Evolutionary conservation across 1,140 invertebrate species (phyloP), one percentile per base, ranked within the genome.

Genomic region (Drosophila sproati): DNA sequence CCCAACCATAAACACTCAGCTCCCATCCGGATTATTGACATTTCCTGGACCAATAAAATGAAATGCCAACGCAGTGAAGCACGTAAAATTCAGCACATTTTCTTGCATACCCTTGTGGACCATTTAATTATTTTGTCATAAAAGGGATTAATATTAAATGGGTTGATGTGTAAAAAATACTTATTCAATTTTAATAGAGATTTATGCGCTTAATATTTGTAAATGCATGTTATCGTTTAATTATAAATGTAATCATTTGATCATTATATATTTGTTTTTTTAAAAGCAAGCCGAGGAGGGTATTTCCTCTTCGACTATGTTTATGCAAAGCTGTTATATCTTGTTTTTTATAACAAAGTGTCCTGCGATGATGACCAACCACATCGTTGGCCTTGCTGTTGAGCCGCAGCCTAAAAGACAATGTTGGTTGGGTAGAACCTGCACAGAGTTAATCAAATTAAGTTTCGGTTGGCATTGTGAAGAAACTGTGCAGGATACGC

Each of bases 361-460:
- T 68, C 61, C 78, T 61, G 34, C 62, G 61, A 76, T 82, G 76
- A 82, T 73, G 79, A 47, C 45, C 62, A 56, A 73, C 83, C 83
- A 82, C 79, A 87, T 87, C 83, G 66, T 72, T 72, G 60, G 39
- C 73, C 35, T 71, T 70, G 70, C 64, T 82, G 73, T 82, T 88
- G 80, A 87, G 77, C 77, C 79, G 62, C 76, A 80, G 67, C 73
- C 68, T 72, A 69, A 77, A 82, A 82, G 78, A 82, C 83, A 87
- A 82, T 71, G 73, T 64, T 71, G 51, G 50, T 47, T 70, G 39
- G n/a, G 39, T n/a, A 60, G 70, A 68, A 74, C 73, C 79, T 80
- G 80, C 79, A 82, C 71, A 77, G 82, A 82, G 79, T 88, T 88
- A 87, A 87, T 87, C 83, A 87, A 87, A 87, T 87, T 87, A 88